Conservation (phyloP, 2,797 vertebrate genomes). For the Myotis planiceps region DNA sequence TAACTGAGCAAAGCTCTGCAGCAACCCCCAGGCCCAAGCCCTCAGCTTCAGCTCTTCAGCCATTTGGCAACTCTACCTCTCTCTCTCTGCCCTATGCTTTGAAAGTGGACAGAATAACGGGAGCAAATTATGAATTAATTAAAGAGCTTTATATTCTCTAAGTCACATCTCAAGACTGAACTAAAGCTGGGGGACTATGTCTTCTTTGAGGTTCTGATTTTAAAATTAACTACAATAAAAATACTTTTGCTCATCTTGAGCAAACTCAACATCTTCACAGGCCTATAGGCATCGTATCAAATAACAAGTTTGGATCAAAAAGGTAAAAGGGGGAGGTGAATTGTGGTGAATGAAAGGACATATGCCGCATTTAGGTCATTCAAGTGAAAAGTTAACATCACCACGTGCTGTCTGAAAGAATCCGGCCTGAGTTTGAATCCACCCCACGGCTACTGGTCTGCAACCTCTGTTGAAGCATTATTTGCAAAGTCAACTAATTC, state of each 20-base stretch:
- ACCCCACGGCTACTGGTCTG: background rate
- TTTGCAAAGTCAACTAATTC: background rate
- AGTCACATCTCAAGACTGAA: background rate
- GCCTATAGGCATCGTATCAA: background rate
- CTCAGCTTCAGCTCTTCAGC: background rate
- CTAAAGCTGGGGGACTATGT: background rate
- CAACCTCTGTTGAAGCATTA: background rate
- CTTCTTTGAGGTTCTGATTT: background rate
- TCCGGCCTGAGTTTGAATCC: background rate
- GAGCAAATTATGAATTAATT: background rate
- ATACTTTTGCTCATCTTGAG: background rate
- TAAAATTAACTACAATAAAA: background rate
- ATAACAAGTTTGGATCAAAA: background rate
- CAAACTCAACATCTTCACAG: background rate
- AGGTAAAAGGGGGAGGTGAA: background rate
- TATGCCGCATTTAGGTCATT: background rate
- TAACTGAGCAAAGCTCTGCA: background rate
- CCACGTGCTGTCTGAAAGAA: background rate
- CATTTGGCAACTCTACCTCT: background rate
- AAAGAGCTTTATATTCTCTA: background rate
- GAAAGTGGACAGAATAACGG: background rate
- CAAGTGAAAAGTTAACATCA: background rate
- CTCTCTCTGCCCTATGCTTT: background rate
- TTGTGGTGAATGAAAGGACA: background rate
- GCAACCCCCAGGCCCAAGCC: background rate